Evolutionary conservation across 2,888 invertebrate genomes (phyloP), one percentile per base, ranked within the genome.

Genomic region (Orthonevra nobilis): DNA sequence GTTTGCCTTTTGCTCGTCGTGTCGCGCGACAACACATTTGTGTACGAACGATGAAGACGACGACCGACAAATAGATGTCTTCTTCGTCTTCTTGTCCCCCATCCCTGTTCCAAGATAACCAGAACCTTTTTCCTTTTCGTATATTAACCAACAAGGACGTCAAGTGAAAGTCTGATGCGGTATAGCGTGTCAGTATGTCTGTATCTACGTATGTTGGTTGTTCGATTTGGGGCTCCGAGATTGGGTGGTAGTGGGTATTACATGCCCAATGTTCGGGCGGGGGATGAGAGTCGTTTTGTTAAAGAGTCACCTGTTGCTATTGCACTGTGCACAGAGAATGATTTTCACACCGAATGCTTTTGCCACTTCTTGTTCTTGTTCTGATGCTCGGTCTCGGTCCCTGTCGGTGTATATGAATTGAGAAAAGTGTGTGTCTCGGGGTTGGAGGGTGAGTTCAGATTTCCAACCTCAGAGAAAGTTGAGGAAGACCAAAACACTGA

Each of bases 301-400:
- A 70, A 64, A 77, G 70, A 79, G 66, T 79, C 79, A 79, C 79
- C 79, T 79, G 79, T 73, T 79, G 79, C 73, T 42, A 68, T 34
- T 79, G 66, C 73, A 79, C 54, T 44, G 56, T 73, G 79, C 66
- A 60, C 46, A 54, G 61, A n/a, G n/a, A 66, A 46, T 73, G 61
- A 73, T 68, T 79, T 66, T 60, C 64, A 70, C 70, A 70, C 77
- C 52, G 52, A 60, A 66, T 60, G 63, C 70, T 63, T 23, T 28
- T 46, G 46, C 28, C 60, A 52, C 48, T 44, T 46, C 38, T 17
- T 26, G 46, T n/a, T n/a, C n/a, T n/a, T n/a, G n/a, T n/a, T n/a
- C n/a, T n/a, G n/a, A n/a, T n/a, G n/a, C n/a, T n/a, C n/a, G n/a
- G n/a, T n/a, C n/a, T n/a, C 26, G 36, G 15, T 2, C 15, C 56